Conservation (phyloP, 2,113 vertebrate genomes). For the Larimichthys crocea region DNA sequence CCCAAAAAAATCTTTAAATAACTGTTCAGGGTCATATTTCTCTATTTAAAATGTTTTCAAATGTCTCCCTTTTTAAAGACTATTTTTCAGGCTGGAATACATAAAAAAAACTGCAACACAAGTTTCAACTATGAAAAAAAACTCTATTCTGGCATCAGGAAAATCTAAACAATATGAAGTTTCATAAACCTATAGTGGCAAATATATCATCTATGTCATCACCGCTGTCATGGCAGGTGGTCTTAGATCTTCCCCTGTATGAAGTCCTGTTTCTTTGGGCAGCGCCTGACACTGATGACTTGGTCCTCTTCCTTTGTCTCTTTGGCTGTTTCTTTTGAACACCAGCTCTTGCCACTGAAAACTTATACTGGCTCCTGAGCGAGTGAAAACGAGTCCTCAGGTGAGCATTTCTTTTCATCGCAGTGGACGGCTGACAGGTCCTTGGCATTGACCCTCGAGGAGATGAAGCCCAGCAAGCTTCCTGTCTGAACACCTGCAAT, state of each 20-base stretch:
- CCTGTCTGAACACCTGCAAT: constrained; percentile 62
- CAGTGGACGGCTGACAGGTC: not conserved
- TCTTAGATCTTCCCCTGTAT: not conserved
- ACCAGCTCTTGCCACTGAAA: not conserved
- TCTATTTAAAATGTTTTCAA: not conserved
- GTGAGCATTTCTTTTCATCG: not conserved
- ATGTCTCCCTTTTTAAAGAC: too few relatives aligned
- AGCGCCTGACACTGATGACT: not conserved
- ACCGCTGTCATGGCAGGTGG: not conserved
- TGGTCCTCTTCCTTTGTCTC: not conserved
- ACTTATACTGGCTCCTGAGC: constrained; percentile 23
- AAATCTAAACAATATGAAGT: not conserved
- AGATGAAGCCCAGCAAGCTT: constrained; percentile 52
- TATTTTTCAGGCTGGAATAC: not conserved
- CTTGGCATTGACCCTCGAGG: constrained; percentile 10
- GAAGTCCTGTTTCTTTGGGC: not conserved
- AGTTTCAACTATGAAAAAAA: too few relatives aligned
- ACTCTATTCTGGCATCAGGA: too few relatives aligned
- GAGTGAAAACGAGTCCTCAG: constrained; percentile 14
- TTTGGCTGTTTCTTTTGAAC: not conserved
- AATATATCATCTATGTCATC: constrained; percentile 86
- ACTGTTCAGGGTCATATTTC: not conserved
- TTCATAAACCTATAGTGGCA: constrained; percentile 76
- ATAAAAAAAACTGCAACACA: not conserved
- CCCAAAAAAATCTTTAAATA: not conserved